Conservation (phyloP, 2,888 invertebrate genomes). For the Cynaeus angustus region DNA sequence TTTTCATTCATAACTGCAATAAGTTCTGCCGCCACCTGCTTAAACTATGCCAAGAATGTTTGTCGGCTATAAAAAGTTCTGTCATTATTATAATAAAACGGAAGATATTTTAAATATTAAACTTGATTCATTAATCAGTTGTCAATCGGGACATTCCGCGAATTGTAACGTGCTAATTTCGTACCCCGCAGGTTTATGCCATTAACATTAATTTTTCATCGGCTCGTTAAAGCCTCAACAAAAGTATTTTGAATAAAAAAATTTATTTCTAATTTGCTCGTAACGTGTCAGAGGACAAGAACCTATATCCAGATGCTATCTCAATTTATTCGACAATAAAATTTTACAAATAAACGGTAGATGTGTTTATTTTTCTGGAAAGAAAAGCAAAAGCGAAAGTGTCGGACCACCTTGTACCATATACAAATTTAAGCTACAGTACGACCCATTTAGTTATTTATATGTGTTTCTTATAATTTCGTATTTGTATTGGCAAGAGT, state of each 20-base stretch:
- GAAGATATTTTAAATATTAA: conserved; percentile 35
- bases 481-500: conserved; percentile 8
- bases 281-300: background rate
- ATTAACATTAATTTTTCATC: background rate
- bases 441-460: conserved; percentile 20
- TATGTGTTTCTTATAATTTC: background rate
- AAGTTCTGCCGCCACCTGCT: background rate
- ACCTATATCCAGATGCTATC: too few species aligned
- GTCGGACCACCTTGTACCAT: conserved; percentile 10
- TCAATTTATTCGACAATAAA: too few species aligned
- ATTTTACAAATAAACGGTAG: background rate
- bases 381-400: conserved; percentile 8
- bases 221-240: too few species aligned
- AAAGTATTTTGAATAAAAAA: background rate
- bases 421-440: background rate
- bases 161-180: conserved; percentile 19
- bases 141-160: conserved; percentile 27
- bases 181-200: background rate
- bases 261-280: background rate
- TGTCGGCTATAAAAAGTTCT: background rate
- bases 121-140: conserved; percentile 26
- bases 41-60: conserved; percentile 14
- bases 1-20: too few species aligned
- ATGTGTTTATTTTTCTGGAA: conserved; percentile 17
- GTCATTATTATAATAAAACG: conserved; percentile 21